These are phyloP conservation scores for Parnassius apollo DNA, from an alignment of 2,888 invertebrate species.

Conservation along the genomic window DNA sequence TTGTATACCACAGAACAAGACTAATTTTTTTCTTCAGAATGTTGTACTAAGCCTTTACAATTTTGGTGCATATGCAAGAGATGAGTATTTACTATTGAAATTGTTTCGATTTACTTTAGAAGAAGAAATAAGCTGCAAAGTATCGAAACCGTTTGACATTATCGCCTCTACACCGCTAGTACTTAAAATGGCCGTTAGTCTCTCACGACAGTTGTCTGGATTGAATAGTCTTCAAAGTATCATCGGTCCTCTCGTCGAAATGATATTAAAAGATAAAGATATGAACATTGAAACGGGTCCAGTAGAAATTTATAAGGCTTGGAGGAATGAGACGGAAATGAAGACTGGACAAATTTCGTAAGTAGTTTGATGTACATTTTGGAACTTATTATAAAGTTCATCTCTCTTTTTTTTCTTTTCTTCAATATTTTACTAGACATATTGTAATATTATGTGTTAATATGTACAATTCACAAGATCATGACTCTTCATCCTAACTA, in stretches of 20 bases:
- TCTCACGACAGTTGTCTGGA: constrained; percentile 85
- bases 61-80: constrained; percentile 87
- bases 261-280: constrained; percentile 83
- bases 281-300: constrained; percentile 88
- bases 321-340: constrained; percentile 88
- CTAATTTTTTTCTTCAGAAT: constrained; percentile 87
- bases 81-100: constrained; percentile 87
- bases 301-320: constrained; percentile 88
- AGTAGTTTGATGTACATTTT: constrained; percentile 46
- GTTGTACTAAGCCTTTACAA: constrained; percentile 88
- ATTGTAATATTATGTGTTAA: too few relatives aligned
- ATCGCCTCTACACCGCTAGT: constrained; percentile 87
- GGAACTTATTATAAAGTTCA: too few relatives aligned
- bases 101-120: constrained; percentile 86
- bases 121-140: constrained; percentile 88
- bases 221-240: constrained; percentile 85
- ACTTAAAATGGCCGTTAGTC: constrained; percentile 87
- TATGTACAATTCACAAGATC: not conserved
- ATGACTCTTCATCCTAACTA: too few relatives aligned
- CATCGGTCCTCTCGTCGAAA: constrained; percentile 85
- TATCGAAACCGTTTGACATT: constrained; percentile 85
- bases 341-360: constrained; percentile 86
- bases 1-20: constrained; percentile 86
- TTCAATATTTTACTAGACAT: not conserved
- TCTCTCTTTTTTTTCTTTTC: not conserved